Percentiles rank a stretch among this genome's conserved stretches.
Evolutionary conservation across 2,888 invertebrate species (phyloP).

Genomic region (Caenorhabditis virilis): DNA sequence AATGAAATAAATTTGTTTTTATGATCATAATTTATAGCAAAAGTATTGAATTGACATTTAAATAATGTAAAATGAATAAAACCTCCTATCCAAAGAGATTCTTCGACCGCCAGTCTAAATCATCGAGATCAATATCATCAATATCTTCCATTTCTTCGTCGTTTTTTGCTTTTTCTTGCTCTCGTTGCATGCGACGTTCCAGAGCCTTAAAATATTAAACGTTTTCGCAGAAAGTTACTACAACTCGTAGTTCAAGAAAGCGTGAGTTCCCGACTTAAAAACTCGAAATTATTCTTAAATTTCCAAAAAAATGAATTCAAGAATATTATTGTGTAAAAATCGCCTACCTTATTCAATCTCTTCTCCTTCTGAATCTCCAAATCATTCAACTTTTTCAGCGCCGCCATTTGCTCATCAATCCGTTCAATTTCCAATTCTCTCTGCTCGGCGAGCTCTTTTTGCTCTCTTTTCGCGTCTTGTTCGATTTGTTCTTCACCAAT

Average conservation of each 20-base stretch:
- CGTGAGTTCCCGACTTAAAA: not conserved
- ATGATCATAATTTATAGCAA: too few species aligned
- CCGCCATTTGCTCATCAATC: conserved; percentile 54
- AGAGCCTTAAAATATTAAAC: too few species aligned
- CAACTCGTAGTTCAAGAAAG: too few species aligned
- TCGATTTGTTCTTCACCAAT: conserved; percentile 37
- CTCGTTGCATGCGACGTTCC: not conserved
- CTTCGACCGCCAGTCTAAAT: conserved; percentile 1
- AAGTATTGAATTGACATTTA: too few species aligned
- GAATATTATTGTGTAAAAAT: too few species aligned
- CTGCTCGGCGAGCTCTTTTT: conserved; percentile 37
- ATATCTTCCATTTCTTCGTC: not conserved
- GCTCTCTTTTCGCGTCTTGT: conserved; percentile 19
- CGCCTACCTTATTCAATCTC: conserved; percentile 28
- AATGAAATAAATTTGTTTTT: not conserved
- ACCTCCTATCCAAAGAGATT: not conserved
- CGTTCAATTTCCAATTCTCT: conserved; percentile 38
- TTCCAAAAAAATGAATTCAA: conserved; percentile 1
- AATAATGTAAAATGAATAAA: too few species aligned
- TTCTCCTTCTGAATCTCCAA: conserved; percentile 50
- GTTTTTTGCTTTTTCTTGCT: not conserved
- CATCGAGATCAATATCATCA: not conserved
- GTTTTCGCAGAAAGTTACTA: too few species aligned
- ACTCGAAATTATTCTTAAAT: not conserved
- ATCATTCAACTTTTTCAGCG: conserved; percentile 45